phyloP scores from a whole-genome alignment of 1,140 invertebrate species.

The Drosophila busckii region DNA sequence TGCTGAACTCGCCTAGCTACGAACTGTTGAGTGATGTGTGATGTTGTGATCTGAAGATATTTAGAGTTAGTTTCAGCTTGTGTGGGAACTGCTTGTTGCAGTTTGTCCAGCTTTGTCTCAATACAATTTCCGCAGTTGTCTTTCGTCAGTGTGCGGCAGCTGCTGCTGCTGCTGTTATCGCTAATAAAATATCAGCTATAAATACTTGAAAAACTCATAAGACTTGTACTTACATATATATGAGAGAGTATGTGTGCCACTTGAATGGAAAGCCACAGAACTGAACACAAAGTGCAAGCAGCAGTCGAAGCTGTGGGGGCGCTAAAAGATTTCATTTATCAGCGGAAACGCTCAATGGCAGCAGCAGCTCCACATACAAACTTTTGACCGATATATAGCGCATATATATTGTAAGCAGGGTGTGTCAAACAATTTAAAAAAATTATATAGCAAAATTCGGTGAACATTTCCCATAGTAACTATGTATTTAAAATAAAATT shows the following conservation, averaged over 20 bases:
- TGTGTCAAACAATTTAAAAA: no score
- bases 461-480: no score
- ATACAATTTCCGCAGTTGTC: neutral
- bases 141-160: conserved; percentile 15
- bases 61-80: no score
- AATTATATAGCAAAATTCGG: no score
- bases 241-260: conserved; percentile 59
- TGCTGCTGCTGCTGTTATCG: conserved; percentile 42
- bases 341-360: conserved; percentile 59
- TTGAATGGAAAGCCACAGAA: conserved; percentile 35
- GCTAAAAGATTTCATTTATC: conserved; percentile 60
- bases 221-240: no score
- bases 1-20: conserved; percentile 20
- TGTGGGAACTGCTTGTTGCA: neutral
- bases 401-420: neutral
- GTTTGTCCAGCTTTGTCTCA: neutral
- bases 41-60: no score
- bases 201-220: conserved; percentile 39
- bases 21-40: neutral
- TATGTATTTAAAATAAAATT: no score
- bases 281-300: no score
- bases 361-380: conserved; percentile 13
- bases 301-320: neutral
- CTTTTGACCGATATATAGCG: conserved; percentile 54
- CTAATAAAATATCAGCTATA: conserved; percentile 66